These are phyloP conservation scores for Scalopus aquaticus DNA, from an alignment of 2,113 vertebrate species.

Conservation along the genomic window DNA sequence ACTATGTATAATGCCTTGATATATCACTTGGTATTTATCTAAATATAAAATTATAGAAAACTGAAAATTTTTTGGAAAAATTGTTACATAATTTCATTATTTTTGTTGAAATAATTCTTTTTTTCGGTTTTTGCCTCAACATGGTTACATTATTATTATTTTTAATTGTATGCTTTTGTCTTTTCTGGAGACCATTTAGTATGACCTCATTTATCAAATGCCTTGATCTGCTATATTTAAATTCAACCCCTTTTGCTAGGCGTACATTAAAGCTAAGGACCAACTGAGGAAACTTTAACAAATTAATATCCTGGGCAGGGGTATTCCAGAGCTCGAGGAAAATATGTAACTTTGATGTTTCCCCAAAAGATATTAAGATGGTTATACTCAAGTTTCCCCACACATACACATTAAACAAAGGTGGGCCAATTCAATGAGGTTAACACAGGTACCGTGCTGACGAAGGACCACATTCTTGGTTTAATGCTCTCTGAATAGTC, in stretches of 20 bases:
- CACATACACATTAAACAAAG: background rate
- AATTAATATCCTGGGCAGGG: background rate
- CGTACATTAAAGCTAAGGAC: background rate
- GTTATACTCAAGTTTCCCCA: background rate
- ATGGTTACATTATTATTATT: background rate
- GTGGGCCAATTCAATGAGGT: background rate
- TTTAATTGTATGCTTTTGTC: slow-evolving; percentile 1
- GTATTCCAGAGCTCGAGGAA: background rate
- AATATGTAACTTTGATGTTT: background rate
- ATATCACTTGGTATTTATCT: background rate
- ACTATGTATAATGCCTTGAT: background rate
- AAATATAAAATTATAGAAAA: background rate
- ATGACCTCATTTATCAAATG: background rate
- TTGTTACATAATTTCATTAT: background rate
- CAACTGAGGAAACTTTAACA: background rate
- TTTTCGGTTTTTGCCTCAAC: slow-evolving; percentile 2
- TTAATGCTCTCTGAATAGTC: background rate
- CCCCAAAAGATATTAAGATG: background rate
- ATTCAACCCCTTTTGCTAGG: background rate
- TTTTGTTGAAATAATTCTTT: slow-evolving; percentile 2
- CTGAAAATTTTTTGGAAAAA: background rate
- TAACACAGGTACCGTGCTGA: background rate
- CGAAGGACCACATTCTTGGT: background rate
- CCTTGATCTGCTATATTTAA: background rate
- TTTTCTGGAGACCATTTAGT: background rate